These are phyloP conservation scores for Leptinotarsa tumamoca DNA, from an alignment of 2,888 invertebrate genomes.

Conservation along the genomic window DNA sequence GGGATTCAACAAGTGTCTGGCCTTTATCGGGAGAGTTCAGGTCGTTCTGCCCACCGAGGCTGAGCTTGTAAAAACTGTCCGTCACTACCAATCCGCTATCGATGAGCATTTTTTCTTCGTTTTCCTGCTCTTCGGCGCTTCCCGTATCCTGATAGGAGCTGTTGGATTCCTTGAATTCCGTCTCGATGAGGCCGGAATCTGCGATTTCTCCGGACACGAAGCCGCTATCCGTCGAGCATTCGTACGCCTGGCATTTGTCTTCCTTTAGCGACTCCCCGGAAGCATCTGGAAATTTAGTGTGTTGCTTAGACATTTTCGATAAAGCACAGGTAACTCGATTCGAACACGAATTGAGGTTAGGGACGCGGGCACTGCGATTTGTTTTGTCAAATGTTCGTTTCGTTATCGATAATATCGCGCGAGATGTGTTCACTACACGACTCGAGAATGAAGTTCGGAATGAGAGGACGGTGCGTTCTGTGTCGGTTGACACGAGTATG, in stretches of 20 bases:
- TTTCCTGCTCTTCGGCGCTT: slow-evolving; percentile 42
- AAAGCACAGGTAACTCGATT: neutral
- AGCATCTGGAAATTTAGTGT: slow-evolving; percentile 57
- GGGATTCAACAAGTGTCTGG: slow-evolving; percentile 47
- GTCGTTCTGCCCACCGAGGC: slow-evolving; percentile 64
- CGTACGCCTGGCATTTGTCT: slow-evolving; percentile 50
- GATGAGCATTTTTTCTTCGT: slow-evolving; percentile 67
- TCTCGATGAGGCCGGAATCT: slow-evolving; percentile 45
- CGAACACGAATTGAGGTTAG: neutral
- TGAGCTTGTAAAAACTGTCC: slow-evolving; percentile 74
- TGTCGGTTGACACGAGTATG: slow-evolving; percentile 2
- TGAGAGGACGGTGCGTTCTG: neutral
- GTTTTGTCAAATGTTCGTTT: slow-evolving; percentile 4
- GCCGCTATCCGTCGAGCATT: slow-evolving; percentile 61
- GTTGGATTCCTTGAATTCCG: slow-evolving; percentile 33
- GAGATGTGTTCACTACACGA: neutral
- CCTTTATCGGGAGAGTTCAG: slow-evolving; percentile 51
- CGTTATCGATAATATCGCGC: slow-evolving; percentile 5
- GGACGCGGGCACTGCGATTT: neutral
- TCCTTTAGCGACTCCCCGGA: slow-evolving; percentile 56
- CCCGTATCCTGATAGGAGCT: slow-evolving; percentile 26
- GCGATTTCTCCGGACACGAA: slow-evolving; percentile 52
- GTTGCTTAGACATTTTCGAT: slow-evolving; percentile 49
- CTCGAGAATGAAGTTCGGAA: neutral
- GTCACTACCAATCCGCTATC: slow-evolving; percentile 77